Conservation (phyloP, 2,797 vertebrate genomes). For the Mycteria americana region DNA sequence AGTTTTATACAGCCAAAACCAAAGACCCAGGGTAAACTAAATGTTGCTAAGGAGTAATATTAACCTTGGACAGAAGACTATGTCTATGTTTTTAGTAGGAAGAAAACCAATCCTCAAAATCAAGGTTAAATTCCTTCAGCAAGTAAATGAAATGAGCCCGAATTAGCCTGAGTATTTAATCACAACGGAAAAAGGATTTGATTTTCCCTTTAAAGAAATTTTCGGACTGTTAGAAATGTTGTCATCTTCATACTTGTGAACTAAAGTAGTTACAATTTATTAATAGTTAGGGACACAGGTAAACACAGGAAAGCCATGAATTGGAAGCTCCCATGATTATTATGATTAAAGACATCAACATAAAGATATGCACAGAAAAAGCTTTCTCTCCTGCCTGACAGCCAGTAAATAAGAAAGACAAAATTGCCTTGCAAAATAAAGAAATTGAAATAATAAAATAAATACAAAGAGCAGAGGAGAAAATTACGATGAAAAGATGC, state of each 20-base stretch:
- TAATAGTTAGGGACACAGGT: background rate
- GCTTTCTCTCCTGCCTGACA: background rate
- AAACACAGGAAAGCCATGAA: background rate
- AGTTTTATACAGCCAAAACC: background rate
- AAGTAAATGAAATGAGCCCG: background rate
- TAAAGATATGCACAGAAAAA: background rate
- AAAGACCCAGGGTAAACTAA: background rate
- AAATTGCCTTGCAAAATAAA: background rate
- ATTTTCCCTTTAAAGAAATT: background rate
- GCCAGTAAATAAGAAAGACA: background rate
- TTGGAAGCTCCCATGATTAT: background rate
- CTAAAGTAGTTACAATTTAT: background rate
- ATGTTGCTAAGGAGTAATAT: background rate
- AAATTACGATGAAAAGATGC: background rate
- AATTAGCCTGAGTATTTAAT: background rate
- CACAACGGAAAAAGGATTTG: accelerated
- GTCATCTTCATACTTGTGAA: background rate
- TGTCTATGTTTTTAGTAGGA: background rate
- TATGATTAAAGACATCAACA: background rate
- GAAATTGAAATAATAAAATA: background rate
- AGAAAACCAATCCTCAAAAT: background rate
- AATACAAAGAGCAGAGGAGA: accelerated
- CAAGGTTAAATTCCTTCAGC: background rate
- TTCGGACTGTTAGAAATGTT: background rate
- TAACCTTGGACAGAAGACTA: background rate